Conservation (phyloP, 2,888 invertebrate genomes). For the Stenodema calcarata region DNA sequence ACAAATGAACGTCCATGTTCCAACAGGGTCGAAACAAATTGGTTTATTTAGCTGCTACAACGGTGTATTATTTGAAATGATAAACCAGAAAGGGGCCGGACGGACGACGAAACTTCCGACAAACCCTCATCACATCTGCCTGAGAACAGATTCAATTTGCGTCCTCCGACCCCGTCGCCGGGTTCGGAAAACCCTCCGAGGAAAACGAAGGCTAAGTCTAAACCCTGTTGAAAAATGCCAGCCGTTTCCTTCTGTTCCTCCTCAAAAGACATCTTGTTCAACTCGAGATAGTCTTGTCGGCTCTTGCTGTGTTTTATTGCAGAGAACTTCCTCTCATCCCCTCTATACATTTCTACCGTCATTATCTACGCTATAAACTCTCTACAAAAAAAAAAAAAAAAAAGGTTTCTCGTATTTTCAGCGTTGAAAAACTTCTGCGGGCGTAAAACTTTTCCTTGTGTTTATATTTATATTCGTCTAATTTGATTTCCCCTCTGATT, state of each 20-base stretch:
- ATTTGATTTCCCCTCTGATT: too few species aligned
- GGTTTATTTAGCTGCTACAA: too few species aligned
- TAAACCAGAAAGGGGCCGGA: too few species aligned
- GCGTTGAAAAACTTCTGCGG: neutral
- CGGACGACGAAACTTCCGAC: too few species aligned
- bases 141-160: neutral
- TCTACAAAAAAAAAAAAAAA: neutral
- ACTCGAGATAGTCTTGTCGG: neutral
- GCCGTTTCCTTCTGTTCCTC: neutral
- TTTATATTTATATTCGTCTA: neutral
- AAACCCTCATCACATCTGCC: neutral
- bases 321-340: neutral
- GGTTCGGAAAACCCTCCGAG: neutral
- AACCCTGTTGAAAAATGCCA: neutral
- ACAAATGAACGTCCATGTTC: too few species aligned
- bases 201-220: neutral
- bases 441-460: neutral
- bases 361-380: conserved; percentile 8
- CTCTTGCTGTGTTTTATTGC: neutral
- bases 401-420: neutral
- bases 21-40: too few species aligned
- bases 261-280: neutral
- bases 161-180: neutral
- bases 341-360: neutral
- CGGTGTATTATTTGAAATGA: too few species aligned